Conservation (phyloP, 2,797 vertebrate genomes). For the Discoglossus pictus region DNA sequence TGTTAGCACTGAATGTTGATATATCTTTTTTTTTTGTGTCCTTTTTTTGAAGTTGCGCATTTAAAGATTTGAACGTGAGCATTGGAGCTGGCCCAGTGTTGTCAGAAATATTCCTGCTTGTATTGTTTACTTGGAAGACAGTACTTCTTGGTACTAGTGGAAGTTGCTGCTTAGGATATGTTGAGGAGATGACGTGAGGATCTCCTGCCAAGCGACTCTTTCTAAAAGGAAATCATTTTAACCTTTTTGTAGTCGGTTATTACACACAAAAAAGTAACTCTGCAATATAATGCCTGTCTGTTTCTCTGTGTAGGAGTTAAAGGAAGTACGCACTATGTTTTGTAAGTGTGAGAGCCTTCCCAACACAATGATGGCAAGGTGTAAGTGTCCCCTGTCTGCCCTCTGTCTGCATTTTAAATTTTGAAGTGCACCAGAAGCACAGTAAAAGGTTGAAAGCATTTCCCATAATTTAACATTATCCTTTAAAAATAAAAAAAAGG, state of each 20-base stretch:
- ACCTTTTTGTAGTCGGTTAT: not conserved
- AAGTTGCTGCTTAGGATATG: not conserved
- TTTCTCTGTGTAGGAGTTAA: slow-evolving; percentile 16
- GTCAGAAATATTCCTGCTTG: not conserved
- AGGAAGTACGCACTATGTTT: slow-evolving; percentile 28
- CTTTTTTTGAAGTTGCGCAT: no score
- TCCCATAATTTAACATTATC: no score
- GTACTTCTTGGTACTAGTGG: not conserved
- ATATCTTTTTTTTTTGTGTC: no score
- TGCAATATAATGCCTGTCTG: not conserved
- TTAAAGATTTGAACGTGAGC: no score
- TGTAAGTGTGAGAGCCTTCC: slow-evolving; percentile 12
- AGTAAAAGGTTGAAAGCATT: no score
- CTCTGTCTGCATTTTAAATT: slow-evolving; percentile 3
- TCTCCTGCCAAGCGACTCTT: not conserved
- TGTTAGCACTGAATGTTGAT: no score
- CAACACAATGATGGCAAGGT: not conserved
- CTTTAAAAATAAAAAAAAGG: no score
- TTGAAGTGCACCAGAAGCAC: no score
- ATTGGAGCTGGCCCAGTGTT: not conserved
- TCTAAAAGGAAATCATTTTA: slow-evolving; percentile 23
- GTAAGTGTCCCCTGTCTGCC: slow-evolving; percentile 16
- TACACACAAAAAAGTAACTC: not conserved
- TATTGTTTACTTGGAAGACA: slow-evolving; percentile 12
- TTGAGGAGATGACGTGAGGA: slow-evolving; percentile 17